Evolutionary conservation across 1,140 invertebrate species (phyloP).

Genomic region (Caenorhabditis inopinata): DNA sequence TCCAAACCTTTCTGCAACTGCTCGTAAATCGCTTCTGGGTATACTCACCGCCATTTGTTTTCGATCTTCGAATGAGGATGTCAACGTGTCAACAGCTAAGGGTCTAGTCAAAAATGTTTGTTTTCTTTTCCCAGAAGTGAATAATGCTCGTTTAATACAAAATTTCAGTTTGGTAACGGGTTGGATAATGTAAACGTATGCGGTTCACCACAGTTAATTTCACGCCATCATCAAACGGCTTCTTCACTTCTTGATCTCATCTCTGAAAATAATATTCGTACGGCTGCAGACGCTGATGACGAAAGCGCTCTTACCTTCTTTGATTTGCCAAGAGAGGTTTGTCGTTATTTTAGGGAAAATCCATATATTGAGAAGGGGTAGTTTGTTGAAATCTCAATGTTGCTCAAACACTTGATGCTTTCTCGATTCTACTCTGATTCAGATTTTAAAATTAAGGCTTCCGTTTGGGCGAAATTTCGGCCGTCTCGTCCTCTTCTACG

Average conservation of each 20-base stretch:
- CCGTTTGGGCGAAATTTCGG: too few species aligned
- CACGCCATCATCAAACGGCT: conserved; percentile 51
- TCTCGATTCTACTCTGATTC: too few species aligned
- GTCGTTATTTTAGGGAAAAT: too few species aligned
- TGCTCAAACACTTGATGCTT: too few species aligned
- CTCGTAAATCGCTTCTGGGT: conserved; percentile 85
- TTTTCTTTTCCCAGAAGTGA: neutral
- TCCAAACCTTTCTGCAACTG: conserved; percentile 82
- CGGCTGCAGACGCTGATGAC: conserved; percentile 73
- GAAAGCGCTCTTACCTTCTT: conserved; percentile 80
- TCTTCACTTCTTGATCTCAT: conserved; percentile 36
- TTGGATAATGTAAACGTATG: conserved; percentile 60
- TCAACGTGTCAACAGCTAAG: conserved; percentile 61
- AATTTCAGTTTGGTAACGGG: neutral
- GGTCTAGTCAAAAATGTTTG: conserved; percentile 60
- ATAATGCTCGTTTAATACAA: too few species aligned
- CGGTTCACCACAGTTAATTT: conserved; percentile 59
- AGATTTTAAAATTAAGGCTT: too few species aligned
- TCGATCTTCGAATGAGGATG: conserved; percentile 63
- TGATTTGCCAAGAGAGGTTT: conserved; percentile 87
- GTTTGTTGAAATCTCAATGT: too few species aligned
- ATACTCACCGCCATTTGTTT: conserved; percentile 89
- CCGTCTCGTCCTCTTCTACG: too few species aligned
- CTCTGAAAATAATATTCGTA: conserved; percentile 31
- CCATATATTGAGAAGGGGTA: too few species aligned